Base-by-base conservation (phyloP, 1,140 invertebrate species). In the Cotesia vestalis region DNA sequence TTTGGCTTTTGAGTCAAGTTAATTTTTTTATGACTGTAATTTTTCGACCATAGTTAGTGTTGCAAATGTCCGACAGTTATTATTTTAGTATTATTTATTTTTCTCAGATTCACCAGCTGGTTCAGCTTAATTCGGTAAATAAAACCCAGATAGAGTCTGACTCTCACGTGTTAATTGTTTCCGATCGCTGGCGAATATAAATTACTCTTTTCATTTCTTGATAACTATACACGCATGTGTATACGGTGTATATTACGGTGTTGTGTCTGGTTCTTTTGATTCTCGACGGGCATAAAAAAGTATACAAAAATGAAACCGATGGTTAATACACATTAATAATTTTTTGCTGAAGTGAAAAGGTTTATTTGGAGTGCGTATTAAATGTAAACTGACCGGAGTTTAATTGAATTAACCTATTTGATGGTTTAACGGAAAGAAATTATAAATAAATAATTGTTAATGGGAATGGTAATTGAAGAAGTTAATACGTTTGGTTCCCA, bases 401-500 rank as follows among this genome's bases (percentile, higher is more conserved):
- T 12, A n/a, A 14, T 55, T 20, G 53, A 55, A 46, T 46, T 46
- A 46, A 46, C 40, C 40, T 46, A 46, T 46, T 46, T 46, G 40
- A 46, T 46, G 40, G 40, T 9, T 46, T 46, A 46, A 46, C 40
- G 53, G 53, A 55, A 59, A 11, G 9, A 59, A 17, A 53, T 66
- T 14, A 52, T 11, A 66, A 14, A 20, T 35, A 53, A 46, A 61
- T 62, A 34, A 8, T 38, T 64, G 27, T 36, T 52, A 4, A 34
- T 14, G 35, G 52, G 11, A 20, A 67, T 67, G 35, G 52, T 20
- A 20, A 67, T 67, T 53, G 66, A 63, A 57, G 64, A 61, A 35
- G 73, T 66, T 77, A 76, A 80, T 79, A 75, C 73, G 72, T 74
- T 64, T 72, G 66, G 75, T 73, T 79, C 75, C 73, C 77, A 77